These are phyloP conservation scores for Spheniscus mendiculus DNA, from an alignment of 2,113 vertebrate species.

Conservation along the genomic window DNA sequence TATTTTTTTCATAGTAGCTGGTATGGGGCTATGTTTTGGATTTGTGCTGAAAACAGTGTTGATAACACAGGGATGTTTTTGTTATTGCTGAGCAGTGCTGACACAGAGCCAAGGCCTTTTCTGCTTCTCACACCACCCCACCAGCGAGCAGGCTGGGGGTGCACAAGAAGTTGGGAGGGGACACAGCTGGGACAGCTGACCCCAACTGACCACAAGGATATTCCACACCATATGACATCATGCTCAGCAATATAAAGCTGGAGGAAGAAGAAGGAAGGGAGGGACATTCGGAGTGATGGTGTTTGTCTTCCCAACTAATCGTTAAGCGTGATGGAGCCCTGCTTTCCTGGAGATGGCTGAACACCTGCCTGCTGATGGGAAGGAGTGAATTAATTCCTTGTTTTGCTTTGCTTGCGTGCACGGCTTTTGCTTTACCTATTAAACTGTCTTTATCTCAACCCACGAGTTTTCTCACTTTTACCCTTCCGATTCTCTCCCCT, in stretches of 20 bases:
- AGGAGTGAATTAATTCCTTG: not conserved
- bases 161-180: not conserved
- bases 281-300: rapidly evolving
- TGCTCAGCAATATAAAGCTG: not conserved
- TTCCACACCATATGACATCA: not conserved
- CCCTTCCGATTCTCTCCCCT: not conserved
- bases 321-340: rapidly evolving
- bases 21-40: not conserved
- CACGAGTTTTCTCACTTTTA: not conserved
- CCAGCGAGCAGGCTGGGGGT: not conserved
- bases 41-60: not conserved
- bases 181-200: not conserved
- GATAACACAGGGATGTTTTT: not conserved
- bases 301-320: rapidly evolving
- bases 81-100: not conserved
- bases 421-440: not conserved
- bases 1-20: not conserved
- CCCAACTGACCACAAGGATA: not conserved
- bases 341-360: not conserved
- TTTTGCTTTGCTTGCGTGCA: not conserved
- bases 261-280: not conserved
- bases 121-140: not conserved
- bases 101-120: not conserved
- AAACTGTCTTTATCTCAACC: not conserved
- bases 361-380: not conserved